Evolutionary conservation across 2,113 vertebrate genomes (phyloP).

Genomic region (Stegastes partitus): DNA sequence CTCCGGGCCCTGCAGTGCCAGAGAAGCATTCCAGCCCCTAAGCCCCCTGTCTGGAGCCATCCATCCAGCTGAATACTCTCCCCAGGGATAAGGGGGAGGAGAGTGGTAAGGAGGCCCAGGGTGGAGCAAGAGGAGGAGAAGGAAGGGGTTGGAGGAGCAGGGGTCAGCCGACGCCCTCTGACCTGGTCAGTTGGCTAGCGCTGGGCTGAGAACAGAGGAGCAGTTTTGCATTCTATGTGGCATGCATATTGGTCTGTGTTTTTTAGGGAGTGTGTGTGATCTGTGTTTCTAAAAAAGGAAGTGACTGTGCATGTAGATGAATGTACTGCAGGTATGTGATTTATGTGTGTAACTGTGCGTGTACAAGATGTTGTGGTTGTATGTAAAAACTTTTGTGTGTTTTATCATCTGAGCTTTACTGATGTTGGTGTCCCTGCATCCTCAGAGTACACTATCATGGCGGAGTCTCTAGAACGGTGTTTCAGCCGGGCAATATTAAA

Average conservation of each 20-base stretch:
- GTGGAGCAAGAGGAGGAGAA: constrained; percentile 58
- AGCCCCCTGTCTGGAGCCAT: constrained; percentile 84
- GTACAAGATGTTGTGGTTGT: neutral
- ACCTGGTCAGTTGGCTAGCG: constrained; percentile 72
- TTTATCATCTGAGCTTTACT: neutral
- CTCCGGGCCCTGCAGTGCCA: constrained; percentile 80
- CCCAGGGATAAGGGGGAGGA: constrained; percentile 66
- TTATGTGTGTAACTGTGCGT: neutral
- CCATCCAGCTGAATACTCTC: constrained; percentile 82
- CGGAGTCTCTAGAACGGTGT: constrained; percentile 94
- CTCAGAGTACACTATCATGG: constrained; percentile 97
- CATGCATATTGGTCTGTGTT: neutral
- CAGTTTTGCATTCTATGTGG: constrained; percentile 23
- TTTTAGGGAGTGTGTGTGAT: neutral
- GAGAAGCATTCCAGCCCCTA: constrained; percentile 84
- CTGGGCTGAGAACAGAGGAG: constrained; percentile 48
- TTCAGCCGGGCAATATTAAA: constrained; percentile 95
- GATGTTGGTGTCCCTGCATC: constrained; percentile 12
- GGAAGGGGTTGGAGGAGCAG: constrained; percentile 47
- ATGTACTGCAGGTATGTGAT: constrained; percentile 3
- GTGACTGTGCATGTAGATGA: constrained; percentile 1
- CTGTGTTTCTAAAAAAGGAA: neutral
- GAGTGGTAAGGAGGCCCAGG: constrained; percentile 54
- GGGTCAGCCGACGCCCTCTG: constrained; percentile 77
- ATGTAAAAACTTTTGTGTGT: neutral